Evolutionary conservation across 2,113 vertebrate genomes (phyloP).

Genomic region (Bolborhynchus lineola): DNA sequence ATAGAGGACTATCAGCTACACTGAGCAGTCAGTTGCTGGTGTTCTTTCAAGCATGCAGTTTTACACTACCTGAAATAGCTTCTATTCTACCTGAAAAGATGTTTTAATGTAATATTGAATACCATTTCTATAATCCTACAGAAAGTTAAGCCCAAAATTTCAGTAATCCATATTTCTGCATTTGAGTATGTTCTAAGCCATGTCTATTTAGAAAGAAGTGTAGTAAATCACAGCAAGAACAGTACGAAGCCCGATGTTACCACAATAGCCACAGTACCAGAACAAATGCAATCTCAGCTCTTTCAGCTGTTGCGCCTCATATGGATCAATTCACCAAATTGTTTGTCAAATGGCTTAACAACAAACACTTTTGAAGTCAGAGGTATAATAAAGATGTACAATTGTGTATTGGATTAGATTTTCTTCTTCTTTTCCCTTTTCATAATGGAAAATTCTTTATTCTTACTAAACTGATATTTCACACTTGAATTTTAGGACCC

Average conservation of each 20-base stretch:
- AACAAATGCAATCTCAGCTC: neutral
- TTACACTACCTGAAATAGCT: neutral
- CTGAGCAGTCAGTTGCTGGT: neutral
- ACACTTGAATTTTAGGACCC: neutral
- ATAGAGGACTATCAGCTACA: neutral
- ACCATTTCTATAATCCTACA: neutral
- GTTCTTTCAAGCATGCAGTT: neutral
- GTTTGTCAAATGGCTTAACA: neutral
- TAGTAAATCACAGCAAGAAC: neutral
- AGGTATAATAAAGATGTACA: neutral
- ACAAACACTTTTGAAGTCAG: neutral
- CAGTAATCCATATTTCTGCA: neutral
- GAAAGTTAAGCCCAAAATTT: neutral
- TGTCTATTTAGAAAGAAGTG: neutral
- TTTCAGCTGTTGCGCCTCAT: neutral
- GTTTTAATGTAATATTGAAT: rapidly evolving
- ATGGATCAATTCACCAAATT: neutral
- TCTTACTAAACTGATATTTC: neutral
- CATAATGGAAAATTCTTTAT: neutral
- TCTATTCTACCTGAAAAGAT: neutral
- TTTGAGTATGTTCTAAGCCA: neutral
- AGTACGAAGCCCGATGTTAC: neutral
- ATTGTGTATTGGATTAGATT: neutral
- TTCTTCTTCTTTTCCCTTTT: neutral
- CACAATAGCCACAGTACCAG: neutral